These are phyloP conservation scores for Phataginus tetradactyla DNA, from an alignment of 2,797 vertebrate species.

Conservation along the genomic window DNA sequence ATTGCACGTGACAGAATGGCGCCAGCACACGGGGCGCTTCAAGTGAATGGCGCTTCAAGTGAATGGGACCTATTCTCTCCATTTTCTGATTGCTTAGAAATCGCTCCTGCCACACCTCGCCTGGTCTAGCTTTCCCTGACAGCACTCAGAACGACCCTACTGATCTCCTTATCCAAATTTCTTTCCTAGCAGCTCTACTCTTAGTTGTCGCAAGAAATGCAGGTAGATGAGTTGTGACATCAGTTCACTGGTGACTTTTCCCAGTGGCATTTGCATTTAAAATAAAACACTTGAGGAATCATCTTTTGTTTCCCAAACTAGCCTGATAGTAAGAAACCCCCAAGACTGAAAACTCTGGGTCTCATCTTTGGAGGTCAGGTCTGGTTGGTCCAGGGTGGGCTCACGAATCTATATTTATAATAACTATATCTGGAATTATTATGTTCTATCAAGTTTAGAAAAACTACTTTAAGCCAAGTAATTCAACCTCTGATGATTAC, in stretches of 20 bases:
- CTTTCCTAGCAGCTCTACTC: not conserved
- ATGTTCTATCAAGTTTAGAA: not conserved
- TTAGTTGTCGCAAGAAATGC: not conserved
- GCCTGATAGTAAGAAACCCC: not conserved
- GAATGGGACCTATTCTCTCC: not conserved
- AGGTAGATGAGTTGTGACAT: not conserved
- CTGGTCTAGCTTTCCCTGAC: not conserved
- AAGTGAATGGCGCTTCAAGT: too few species aligned
- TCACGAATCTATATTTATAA: not conserved
- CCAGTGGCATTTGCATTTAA: not conserved
- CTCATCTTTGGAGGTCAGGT: not conserved
- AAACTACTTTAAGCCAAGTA: not conserved
- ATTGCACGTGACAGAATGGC: not conserved
- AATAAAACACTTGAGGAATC: constrained; percentile 23
- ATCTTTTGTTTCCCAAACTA: not conserved
- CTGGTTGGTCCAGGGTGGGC: not conserved
- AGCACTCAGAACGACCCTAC: not conserved
- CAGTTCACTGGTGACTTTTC: not conserved
- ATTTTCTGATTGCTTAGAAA: not conserved
- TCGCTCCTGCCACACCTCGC: not conserved
- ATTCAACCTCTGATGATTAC: not conserved
- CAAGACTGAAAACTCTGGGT: not conserved
- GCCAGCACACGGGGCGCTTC: not conserved
- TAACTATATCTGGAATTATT: not conserved
- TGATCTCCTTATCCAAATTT: not conserved